Evolutionary conservation across 2,113 vertebrate species (phyloP), one percentile per base, ranked within the genome.

Genomic region (Jacana jacana): DNA sequence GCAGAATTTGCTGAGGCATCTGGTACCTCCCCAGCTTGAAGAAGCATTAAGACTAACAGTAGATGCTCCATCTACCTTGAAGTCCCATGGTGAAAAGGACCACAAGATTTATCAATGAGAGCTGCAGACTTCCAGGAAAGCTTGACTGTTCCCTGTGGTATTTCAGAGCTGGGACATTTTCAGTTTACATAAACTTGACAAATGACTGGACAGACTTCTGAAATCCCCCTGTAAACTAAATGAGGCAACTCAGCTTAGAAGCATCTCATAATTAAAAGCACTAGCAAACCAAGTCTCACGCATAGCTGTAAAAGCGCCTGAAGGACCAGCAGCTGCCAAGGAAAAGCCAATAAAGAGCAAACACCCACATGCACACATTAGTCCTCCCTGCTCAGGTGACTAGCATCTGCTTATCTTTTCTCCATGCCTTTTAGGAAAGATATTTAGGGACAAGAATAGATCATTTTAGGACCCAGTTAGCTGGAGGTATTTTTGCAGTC

Each of bases 251-350:
- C 81, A 91, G 89, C 91, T 82, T 37, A 72, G 86, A 94, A 96
- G 80, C n/a, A 78, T 86, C 93, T 51, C 40, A 2, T 91, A 94
- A 95, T 95, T 91, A 94, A 96, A 93, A 96, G 95, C 88, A 82
- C 64, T 28, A 71, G 63, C 49, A 86, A 95, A 91, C 12, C 28
- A 51, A 69, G 46, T 52, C 55, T 88, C 91, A 95, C 4, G 23
- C 72, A 85, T 4, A 27, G 66, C 66, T 73, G 11, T 75, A 71
- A 86, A 92, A 81, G 68, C 63, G 28, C 31, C 92, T 79, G 60
- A 70, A 90, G 75, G 64, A 80, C 33, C 91, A 94, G 55, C 94
- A 94, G 90, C 94, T 97, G 93, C 79, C 78, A 68, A 93, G 88
- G 65, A 48, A 83, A 60, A 89, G 48, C 80, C 48, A 93, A 86